These are phyloP conservation scores for Scomber scombrus DNA, from an alignment of 2,113 vertebrate genomes.

Conservation along the genomic window DNA sequence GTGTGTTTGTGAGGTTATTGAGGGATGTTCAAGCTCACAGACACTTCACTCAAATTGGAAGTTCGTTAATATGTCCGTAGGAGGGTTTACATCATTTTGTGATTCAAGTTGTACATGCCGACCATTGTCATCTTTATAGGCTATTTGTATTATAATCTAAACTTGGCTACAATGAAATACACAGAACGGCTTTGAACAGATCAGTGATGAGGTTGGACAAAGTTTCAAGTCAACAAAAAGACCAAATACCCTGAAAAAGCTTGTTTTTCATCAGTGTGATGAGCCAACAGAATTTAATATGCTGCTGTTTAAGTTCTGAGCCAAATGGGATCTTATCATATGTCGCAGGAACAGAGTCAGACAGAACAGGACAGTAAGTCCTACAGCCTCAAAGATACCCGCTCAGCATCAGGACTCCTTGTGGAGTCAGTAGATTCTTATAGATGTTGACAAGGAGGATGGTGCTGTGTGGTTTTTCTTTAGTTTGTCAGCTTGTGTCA, in stretches of 20 bases:
- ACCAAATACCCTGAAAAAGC: slow-evolving; percentile 2
- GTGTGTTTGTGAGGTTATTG: not conserved
- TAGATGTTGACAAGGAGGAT: not conserved
- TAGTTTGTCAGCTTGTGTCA: not conserved
- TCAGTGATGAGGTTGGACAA: not conserved
- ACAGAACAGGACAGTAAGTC: slow-evolving; percentile 20
- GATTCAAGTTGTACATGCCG: not conserved
- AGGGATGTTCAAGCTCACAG: not conserved
- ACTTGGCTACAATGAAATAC: not conserved
- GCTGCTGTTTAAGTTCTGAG: slow-evolving; percentile 36
- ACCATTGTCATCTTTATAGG: too few relatives aligned
- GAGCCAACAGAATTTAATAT: slow-evolving; percentile 73
- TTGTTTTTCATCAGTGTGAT: slow-evolving; percentile 55
- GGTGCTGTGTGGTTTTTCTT: not conserved
- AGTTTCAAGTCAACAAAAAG: not conserved
- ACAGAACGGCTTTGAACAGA: not conserved
- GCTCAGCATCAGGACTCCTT: not conserved
- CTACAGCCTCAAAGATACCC: not conserved
- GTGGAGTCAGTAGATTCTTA: not conserved
- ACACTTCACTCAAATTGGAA: not conserved
- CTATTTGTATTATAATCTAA: not conserved
- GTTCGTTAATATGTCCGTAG: not conserved
- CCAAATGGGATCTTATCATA: slow-evolving; percentile 51
- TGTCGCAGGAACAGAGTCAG: slow-evolving; percentile 4
- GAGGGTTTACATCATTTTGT: not conserved